Conservation (phyloP, 2,113 vertebrate genomes). For the Chauna torquata region DNA sequence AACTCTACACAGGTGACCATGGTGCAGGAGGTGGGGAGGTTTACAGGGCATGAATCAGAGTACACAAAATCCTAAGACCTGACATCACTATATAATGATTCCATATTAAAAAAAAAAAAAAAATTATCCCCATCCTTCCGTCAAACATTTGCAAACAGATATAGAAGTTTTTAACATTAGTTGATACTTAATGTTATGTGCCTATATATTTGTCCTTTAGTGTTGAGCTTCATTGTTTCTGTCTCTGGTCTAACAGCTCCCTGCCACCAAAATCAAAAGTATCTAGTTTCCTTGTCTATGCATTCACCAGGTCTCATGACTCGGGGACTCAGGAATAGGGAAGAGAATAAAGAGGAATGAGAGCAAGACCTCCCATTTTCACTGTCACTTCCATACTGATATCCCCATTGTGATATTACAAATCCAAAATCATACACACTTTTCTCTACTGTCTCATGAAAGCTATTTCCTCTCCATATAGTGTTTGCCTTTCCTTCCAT, state of each 20-base stretch:
- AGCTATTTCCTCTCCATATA: not conserved
- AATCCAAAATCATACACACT: not conserved
- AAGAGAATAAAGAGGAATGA: not conserved
- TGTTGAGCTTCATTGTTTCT: not conserved
- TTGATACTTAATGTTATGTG: not conserved
- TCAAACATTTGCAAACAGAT: not conserved
- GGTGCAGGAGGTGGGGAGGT: accelerated
- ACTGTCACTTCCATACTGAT: not conserved
- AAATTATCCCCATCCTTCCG: not conserved
- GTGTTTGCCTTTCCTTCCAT: not conserved
- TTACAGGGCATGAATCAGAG: not conserved
- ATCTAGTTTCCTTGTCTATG: not conserved
- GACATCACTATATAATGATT: not conserved
- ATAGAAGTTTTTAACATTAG: not conserved
- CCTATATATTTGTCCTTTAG: not conserved
- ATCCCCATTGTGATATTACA: not conserved
- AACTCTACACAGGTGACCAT: not conserved
- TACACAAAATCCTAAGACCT: not conserved
- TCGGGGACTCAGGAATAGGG: not conserved
- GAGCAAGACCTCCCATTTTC: not conserved
- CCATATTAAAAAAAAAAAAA: not conserved
- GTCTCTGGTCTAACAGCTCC: not conserved
- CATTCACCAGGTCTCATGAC: not conserved
- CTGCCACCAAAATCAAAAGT: not conserved
- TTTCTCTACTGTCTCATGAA: not conserved